Conservation (phyloP, 2,888 invertebrate species). For the Aphidius colemani region DNA sequence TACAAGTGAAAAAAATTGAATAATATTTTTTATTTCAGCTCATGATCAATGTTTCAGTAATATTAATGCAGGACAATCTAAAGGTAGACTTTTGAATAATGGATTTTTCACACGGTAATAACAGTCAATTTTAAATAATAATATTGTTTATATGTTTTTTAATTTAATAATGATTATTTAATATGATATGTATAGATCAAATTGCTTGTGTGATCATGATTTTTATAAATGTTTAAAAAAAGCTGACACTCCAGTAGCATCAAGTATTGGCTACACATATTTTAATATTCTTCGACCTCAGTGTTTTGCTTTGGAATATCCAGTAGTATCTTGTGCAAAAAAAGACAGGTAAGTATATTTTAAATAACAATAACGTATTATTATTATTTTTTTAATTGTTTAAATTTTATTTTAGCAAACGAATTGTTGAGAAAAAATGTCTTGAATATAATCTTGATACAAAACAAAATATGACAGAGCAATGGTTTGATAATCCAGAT, state of each 20-base stretch:
- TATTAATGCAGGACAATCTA: conserved; percentile 64
- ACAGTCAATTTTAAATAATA: neutral
- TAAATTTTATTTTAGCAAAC: neutral
- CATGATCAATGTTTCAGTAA: conserved; percentile 72
- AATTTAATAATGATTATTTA: neutral
- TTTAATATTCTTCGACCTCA: conserved; percentile 75
- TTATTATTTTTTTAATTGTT: conserved; percentile 9
- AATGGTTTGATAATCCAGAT: conserved; percentile 65
- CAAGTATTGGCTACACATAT: conserved; percentile 71
- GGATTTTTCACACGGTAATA: conserved; percentile 70
- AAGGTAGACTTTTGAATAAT: conserved; percentile 68
- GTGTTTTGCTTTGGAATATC: conserved; percentile 65
- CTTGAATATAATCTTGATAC: conserved; percentile 64
- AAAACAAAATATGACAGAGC: conserved; percentile 63
- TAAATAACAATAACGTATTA: conserved; percentile 17
- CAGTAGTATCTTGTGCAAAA: conserved; percentile 36
- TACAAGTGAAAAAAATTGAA: too few relatives aligned
- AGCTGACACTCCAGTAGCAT: conserved; percentile 63
- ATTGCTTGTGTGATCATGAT: conserved; percentile 71
- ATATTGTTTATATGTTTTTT: neutral
- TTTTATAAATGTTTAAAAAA: conserved; percentile 72
- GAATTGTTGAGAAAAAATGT: conserved; percentile 56
- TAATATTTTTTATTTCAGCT: neutral
- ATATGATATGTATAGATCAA: conserved; percentile 62
- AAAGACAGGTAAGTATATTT: conserved; percentile 37